Base-by-base conservation (phyloP, 2,888 invertebrate genomes). In the Arctia plantaginis region DNA sequence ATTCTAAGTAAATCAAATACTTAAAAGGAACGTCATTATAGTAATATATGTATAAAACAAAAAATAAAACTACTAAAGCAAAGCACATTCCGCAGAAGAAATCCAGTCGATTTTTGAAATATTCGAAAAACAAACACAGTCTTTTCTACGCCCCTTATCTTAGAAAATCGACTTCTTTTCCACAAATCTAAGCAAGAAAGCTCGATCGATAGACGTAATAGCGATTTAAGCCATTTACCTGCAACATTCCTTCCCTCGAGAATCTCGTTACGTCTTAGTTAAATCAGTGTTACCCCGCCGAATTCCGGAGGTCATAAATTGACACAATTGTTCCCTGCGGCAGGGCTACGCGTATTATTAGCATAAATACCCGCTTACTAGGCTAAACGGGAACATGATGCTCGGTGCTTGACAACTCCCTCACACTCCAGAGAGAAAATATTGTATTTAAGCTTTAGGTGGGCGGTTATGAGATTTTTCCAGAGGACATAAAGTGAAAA, bases 351-450 rank as follows among this genome's bases (percentile, higher is more conserved):
- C 86, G 79, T 83, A 80, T 86, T 88, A 92, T 93, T 92, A 90
- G 90, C 92, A 92, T 92, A 92, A 92, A 91, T 90, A 91, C 87
- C 82, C 91, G 86, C 90, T 92, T 93, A 90, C 89, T 89, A 92
- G 82, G 92, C 92, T 86, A 84, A 88, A 86, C 89, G 90, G 87
- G 85, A 86, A 86, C 87, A 88, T 86, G 86, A 83, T 82, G 82
- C 77, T 78, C 69, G 72, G 47, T 41, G 73, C 69, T 74, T 82
- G 84, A 82, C 80, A 80, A 80, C 81, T 83, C 74, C 69, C 80
- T 80, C 72, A 77, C 77, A 77, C 74, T 80, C 75, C 70, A 66
- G 33, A 71, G 72, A 74, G 78, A 83, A 85, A 79, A 83, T 85
- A 80, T 81, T 81, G 77, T 81, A 81, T 78, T 73, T 66, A 73